Percentiles rank a stretch among this genome's conserved stretches.
Evolutionary conservation across 2,888 invertebrate species (phyloP).

Genomic region (Standfussiana lucernea): DNA sequence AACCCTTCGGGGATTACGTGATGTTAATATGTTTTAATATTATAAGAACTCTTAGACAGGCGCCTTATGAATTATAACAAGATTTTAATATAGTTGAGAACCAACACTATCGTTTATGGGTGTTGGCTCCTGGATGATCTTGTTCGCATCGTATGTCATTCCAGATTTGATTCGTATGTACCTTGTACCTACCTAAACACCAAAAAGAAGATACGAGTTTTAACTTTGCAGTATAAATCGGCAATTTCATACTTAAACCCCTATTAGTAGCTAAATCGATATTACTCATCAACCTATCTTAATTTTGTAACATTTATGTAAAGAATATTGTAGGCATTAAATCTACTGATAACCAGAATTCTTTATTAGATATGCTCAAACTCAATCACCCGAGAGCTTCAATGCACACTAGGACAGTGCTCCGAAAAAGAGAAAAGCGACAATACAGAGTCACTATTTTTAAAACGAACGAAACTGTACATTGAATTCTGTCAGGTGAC

Average conservation of each 20-base stretch:
- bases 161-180: too few relatives aligned
- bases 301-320: too few relatives aligned
- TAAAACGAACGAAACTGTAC: background rate
- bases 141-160: too few relatives aligned
- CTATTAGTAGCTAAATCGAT: background rate
- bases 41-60: background rate
- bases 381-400: background rate
- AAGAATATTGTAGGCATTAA: background rate
- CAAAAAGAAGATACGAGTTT: too few relatives aligned
- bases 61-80: background rate
- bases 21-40: background rate
- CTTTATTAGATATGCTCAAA: background rate
- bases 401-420: background rate
- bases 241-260: too few relatives aligned
- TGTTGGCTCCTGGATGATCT: too few relatives aligned
- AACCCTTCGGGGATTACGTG: background rate
- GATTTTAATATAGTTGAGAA: too few relatives aligned
- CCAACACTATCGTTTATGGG: too few relatives aligned
- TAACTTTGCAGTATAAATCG: too few relatives aligned
- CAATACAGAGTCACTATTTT: background rate
- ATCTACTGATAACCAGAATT: background rate
- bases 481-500: conserved; percentile 14
- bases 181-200: too few relatives aligned
- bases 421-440: background rate
- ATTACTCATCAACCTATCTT: background rate